These are phyloP conservation scores for Phyllotreta striolata DNA, from an alignment of 2,888 invertebrate species.

Conservation along the genomic window DNA sequence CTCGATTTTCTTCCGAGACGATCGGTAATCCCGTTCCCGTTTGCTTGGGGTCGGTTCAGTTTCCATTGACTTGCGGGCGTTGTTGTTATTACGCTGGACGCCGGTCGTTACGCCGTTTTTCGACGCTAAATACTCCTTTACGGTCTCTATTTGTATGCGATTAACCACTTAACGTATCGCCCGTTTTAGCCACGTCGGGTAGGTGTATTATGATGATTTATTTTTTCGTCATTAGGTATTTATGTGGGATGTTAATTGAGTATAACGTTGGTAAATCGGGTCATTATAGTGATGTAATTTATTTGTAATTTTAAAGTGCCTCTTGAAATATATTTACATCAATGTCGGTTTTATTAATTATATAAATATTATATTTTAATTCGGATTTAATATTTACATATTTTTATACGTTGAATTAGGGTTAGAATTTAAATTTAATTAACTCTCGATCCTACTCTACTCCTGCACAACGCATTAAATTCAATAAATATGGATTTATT, in stretches of 20 bases:
- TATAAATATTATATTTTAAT: too few species aligned
- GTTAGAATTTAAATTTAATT: neutral
- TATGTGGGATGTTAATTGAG: too few species aligned
- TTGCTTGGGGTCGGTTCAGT: conserved; percentile 8
- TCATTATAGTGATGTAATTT: neutral
- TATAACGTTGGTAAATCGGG: neutral
- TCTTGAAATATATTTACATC: neutral
- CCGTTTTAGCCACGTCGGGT: too few species aligned
- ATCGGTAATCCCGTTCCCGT: conserved; percentile 20
- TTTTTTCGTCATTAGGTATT: too few species aligned
- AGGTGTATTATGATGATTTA: too few species aligned
- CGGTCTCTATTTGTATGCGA: conserved; percentile 2
- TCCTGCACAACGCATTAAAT: neutral
- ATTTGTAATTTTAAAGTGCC: neutral
- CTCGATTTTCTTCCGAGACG: conserved; percentile 19
- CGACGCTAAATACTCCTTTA: too few species aligned
- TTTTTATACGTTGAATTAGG: neutral
- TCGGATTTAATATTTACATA: neutral
- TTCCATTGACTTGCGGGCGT: conserved; percentile 17
- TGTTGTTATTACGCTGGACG: conserved; percentile 5
- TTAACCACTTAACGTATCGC: too few species aligned
- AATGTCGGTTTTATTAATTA: too few species aligned
- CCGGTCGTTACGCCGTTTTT: neutral
- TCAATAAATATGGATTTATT: conserved; percentile 5
- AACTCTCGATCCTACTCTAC: neutral